phyloP scores from a whole-genome alignment of 2,888 invertebrate species.

The Asteroscopus sphinx region DNA sequence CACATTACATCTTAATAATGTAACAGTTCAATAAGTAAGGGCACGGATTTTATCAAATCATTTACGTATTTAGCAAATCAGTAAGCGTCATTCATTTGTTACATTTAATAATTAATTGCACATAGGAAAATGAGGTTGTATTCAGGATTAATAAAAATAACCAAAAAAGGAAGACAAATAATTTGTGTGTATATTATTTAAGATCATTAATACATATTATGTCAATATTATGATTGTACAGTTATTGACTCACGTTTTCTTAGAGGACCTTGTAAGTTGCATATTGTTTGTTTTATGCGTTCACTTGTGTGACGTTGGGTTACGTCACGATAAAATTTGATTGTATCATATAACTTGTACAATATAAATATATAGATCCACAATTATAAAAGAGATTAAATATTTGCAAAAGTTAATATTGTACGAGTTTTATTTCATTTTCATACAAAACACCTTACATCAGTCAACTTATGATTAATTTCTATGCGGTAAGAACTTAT shows the following conservation, averaged over 20 bases:
- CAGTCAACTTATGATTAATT: constrained; percentile 70
- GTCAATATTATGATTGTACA: constrained; percentile 84
- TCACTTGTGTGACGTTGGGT: constrained; percentile 74
- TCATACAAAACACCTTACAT: constrained; percentile 50
- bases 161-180: constrained; percentile 85
- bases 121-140: constrained; percentile 89
- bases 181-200: constrained; percentile 88
- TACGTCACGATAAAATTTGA: constrained; percentile 82
- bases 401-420: constrained; percentile 90
- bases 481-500: constrained; percentile 67
- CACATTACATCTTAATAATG: constrained; percentile 64
- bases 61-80: constrained; percentile 63
- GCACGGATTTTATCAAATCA: constrained; percentile 80
- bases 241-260: constrained; percentile 79
- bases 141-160: constrained; percentile 80
- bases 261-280: constrained; percentile 75
- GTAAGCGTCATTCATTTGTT: constrained; percentile 78
- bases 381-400: constrained; percentile 91
- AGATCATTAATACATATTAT: constrained; percentile 79
- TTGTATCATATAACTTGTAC: constrained; percentile 89
- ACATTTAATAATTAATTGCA: constrained; percentile 82
- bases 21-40: constrained; percentile 79
- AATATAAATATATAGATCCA: constrained; percentile 90
- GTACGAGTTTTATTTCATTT: constrained; percentile 78
- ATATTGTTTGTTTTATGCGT: constrained; percentile 75